A percentile compares a stretch with the other conserved stretches of the same genome.
phyloP scores from a whole-genome alignment of 2,113 vertebrate genomes.

The Paradoxurus hermaphroditus region DNA sequence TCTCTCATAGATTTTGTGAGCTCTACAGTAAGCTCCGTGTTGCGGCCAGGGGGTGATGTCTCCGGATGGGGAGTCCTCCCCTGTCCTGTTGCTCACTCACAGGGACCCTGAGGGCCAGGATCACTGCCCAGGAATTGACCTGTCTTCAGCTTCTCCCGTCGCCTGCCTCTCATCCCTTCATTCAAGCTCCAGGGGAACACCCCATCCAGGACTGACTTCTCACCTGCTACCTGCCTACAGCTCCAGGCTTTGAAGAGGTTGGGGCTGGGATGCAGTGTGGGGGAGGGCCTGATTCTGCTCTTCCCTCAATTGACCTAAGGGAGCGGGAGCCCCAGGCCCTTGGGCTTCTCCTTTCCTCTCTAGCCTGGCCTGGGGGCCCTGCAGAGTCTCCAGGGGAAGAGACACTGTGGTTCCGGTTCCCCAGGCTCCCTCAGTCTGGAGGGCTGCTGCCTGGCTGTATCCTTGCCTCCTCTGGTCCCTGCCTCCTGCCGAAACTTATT shows the following conservation, averaged over 20 bases:
- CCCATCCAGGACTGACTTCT: conserved; percentile 14
- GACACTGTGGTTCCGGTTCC: background rate
- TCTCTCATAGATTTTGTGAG: conserved; percentile 84
- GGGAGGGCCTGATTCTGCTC: background rate
- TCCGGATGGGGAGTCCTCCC: conserved; percentile 76
- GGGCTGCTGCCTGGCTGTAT: background rate
- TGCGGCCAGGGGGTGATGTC: conserved; percentile 65
- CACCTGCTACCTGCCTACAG: background rate
- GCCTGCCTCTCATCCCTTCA: conserved; percentile 19
- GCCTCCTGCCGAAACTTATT: conserved; percentile 36
- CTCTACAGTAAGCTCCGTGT: conserved; percentile 83
- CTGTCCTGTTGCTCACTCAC: conserved; percentile 70
- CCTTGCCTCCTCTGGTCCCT: conserved; percentile 71
- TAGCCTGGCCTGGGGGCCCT: background rate
- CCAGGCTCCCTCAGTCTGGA: background rate
- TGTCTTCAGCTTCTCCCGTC: conserved; percentile 33
- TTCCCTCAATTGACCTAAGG: conserved; percentile 1
- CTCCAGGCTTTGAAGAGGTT: conserved; percentile 17
- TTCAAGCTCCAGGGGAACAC: conserved; percentile 50
- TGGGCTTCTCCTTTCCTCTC: background rate
- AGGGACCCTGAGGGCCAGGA: conserved; percentile 70
- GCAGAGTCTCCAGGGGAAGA: background rate
- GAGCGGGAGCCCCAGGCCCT: background rate
- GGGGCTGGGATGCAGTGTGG: background rate
- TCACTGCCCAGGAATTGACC: conserved; percentile 43